Percentiles rank a stretch among this genome's conserved stretches.
phyloP scores from a whole-genome alignment of 2,113 vertebrate genomes.

The Calonectris borealis region DNA sequence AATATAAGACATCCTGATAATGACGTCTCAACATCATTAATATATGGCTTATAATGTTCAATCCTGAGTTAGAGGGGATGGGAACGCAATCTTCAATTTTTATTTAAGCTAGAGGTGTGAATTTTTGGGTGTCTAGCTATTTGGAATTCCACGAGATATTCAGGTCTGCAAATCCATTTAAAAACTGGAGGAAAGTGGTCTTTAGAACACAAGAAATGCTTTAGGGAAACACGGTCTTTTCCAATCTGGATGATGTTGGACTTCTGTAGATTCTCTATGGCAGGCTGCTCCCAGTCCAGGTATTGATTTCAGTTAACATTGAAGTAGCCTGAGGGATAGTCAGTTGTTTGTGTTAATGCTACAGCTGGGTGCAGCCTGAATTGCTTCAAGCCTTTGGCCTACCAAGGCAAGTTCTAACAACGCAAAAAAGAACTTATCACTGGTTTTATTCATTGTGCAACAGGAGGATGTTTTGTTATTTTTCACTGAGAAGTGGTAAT shows the following conservation, averaged over 20 bases:
- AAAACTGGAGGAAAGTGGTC: background rate
- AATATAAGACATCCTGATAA: background rate
- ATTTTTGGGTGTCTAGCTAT: background rate
- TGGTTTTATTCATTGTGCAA: background rate
- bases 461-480: background rate
- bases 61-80: background rate
- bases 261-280: background rate
- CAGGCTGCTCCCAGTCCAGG: background rate
- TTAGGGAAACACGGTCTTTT: background rate
- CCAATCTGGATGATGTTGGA: background rate
- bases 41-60: background rate
- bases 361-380: background rate
- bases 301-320: slow-evolving; percentile 37
- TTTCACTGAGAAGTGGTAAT: background rate
- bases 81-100: background rate
- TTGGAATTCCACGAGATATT: background rate
- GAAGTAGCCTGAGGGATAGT: background rate
- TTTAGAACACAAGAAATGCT: background rate
- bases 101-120: background rate
- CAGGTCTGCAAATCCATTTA: background rate
- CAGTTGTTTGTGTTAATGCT: slow-evolving; percentile 26
- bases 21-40: background rate
- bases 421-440: background rate
- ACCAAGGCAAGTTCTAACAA: background rate
- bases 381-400: background rate